Evolutionary conservation across 2,888 invertebrate species (phyloP).

Genomic region (Sarcophaga subvicina): DNA sequence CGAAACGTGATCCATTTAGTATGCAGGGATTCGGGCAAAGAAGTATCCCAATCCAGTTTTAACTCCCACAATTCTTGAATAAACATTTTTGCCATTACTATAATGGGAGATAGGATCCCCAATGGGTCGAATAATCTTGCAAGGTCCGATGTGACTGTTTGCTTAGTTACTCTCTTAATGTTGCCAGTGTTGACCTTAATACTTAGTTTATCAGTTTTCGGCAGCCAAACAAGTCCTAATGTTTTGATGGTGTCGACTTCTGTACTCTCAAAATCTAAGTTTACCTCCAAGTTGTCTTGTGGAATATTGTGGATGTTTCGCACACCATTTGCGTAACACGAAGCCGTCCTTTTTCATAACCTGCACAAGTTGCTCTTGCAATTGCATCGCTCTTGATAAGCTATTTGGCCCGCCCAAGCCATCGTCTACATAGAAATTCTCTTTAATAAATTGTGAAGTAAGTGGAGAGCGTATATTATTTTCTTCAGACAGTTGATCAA

Average conservation of each 20-base stretch:
- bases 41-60: neutral
- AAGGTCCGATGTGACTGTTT: neutral
- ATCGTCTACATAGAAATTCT: slow-evolving; percentile 23
- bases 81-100: slow-evolving; percentile 15
- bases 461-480: neutral
- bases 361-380: neutral
- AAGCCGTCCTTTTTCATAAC: neutral
- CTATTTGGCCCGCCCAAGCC: slow-evolving; percentile 1
- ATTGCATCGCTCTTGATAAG: neutral
- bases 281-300: too few relatives aligned
- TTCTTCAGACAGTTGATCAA: neutral
- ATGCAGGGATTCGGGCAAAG: neutral
- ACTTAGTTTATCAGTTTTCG: too few relatives aligned
- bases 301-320: neutral
- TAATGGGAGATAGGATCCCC: slow-evolving; percentile 11
- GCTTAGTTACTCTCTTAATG: slow-evolving; percentile 4
- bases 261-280: too few relatives aligned
- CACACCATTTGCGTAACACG: neutral
- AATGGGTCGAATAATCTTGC: slow-evolving; percentile 12
- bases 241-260: too few relatives aligned
- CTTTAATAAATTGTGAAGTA: slow-evolving; percentile 7
- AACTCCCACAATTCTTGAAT: slow-evolving; percentile 1
- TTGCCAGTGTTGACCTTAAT: neutral
- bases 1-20: slow-evolving; percentile 17
- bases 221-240: too few relatives aligned